Conservation (phyloP, 2,113 vertebrate species). For the Syngnathus floridae region DNA sequence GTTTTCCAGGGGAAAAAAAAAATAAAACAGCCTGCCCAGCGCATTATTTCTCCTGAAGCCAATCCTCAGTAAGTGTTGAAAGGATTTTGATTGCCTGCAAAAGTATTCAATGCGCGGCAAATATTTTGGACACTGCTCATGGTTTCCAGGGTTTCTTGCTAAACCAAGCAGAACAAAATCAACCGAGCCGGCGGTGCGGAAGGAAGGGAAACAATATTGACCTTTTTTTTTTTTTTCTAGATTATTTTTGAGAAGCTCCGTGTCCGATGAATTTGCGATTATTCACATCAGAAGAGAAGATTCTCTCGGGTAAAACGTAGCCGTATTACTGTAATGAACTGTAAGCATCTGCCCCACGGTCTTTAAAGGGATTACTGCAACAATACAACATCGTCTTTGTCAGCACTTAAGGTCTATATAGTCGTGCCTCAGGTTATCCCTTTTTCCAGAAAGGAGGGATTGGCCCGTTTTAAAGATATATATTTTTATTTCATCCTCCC, state of each 20-base stretch:
- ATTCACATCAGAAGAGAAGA: slow-evolving; percentile 37
- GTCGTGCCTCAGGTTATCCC: slow-evolving; percentile 75
- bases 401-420: slow-evolving; percentile 77
- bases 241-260: slow-evolving; percentile 31
- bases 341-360: slow-evolving; percentile 57
- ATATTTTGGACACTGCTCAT: slow-evolving; percentile 70
- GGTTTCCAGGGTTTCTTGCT: slow-evolving; percentile 63
- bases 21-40: slow-evolving; percentile 39
- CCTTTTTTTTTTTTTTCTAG: slow-evolving; percentile 30
- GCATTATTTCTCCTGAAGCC: slow-evolving; percentile 64
- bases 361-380: slow-evolving; percentile 70
- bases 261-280: slow-evolving; percentile 16
- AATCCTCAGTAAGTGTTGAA: slow-evolving; percentile 65
- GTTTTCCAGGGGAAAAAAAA: slow-evolving; percentile 48
- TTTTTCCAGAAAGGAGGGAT: slow-evolving; percentile 72
- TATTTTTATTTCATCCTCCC: slow-evolving; percentile 20
- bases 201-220: slow-evolving; percentile 11
- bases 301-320: slow-evolving; percentile 45
- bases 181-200: slow-evolving; percentile 55
- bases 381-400: slow-evolving; percentile 76
- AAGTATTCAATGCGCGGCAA: slow-evolving; percentile 72
- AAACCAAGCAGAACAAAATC: slow-evolving; percentile 72
- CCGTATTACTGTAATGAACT: slow-evolving; percentile 56
- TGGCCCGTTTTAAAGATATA: slow-evolving; percentile 47
- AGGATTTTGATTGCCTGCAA: slow-evolving; percentile 68